A percentile compares a stretch with the other conserved stretches of the same genome.
These are phyloP conservation scores for Ornithoptera priamus DNA, from an alignment of 2,888 invertebrate genomes.

Conservation along the genomic window DNA sequence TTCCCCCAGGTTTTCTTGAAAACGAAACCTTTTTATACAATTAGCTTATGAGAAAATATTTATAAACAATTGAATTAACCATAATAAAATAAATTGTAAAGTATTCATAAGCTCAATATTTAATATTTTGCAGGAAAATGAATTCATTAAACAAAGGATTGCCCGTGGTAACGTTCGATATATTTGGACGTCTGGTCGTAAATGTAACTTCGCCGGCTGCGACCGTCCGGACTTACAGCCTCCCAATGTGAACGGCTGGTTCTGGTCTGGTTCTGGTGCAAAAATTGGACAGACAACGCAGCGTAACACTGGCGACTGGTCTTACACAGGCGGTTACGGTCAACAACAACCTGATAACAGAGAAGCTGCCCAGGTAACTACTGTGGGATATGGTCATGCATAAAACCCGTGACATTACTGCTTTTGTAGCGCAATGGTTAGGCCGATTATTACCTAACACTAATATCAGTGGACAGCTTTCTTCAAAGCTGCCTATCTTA, in stretches of 20 bases:
- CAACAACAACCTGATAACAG: slow-evolving; percentile 94
- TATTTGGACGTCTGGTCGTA: slow-evolving; percentile 95
- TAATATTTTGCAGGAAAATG: slow-evolving; percentile 82
- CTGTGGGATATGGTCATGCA: background rate
- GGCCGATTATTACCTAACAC: no score
- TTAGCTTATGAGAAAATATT: no score
- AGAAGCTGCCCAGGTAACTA: slow-evolving; percentile 89
- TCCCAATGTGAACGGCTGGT: slow-evolving; percentile 93
- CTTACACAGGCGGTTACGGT: slow-evolving; percentile 91
- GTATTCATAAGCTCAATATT: no score
- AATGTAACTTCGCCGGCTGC: slow-evolving; percentile 95
- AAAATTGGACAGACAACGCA: slow-evolving; percentile 94
- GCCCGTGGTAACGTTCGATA: slow-evolving; percentile 88
- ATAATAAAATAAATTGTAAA: no score
- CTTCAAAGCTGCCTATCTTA: no score
- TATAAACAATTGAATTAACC: no score
- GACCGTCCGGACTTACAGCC: slow-evolving; percentile 90
- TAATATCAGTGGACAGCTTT: no score
- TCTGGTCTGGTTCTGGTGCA: slow-evolving; percentile 96
- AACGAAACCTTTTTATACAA: no score
- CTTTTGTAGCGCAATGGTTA: no score
- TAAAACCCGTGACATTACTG: no score
- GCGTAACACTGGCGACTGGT: slow-evolving; percentile 95
- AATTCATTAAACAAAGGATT: slow-evolving; percentile 92
- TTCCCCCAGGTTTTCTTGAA: no score